A percentile compares a stretch with the other conserved stretches of the same genome.
phyloP scores from a whole-genome alignment of 2,797 vertebrate species.

The Coracias cyanogaster region DNA sequence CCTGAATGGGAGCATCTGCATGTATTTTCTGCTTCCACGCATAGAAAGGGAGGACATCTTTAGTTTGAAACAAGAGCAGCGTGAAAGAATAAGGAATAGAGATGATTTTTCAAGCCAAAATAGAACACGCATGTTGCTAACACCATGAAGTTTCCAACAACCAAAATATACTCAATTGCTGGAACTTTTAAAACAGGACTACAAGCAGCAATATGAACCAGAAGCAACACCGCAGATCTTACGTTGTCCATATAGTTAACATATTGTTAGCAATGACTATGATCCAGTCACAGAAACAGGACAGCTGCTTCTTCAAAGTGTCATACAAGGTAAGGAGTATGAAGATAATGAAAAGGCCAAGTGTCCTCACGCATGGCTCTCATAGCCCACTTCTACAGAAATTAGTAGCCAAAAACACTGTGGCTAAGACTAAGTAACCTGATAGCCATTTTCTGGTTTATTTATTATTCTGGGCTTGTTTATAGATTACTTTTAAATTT shows the following conservation, averaged over 20 bases:
- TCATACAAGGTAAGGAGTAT: too few relatives aligned
- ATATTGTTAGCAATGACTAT: background rate
- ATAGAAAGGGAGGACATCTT: background rate
- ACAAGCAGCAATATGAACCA: background rate
- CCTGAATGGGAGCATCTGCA: background rate
- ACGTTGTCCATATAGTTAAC: background rate
- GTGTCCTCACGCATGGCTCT: background rate
- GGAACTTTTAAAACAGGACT: background rate
- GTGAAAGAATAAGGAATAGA: background rate
- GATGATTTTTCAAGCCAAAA: background rate
- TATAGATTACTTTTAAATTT: background rate
- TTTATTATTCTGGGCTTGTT: background rate
- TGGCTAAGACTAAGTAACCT: background rate
- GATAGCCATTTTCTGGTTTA: background rate
- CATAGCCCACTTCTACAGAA: background rate
- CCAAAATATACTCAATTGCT: background rate
- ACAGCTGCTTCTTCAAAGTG: background rate
- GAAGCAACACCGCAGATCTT: background rate
- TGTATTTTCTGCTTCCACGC: background rate
- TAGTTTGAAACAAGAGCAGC: background rate
- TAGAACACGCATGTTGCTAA: background rate
- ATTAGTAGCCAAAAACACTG: background rate
- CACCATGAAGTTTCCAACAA: background rate
- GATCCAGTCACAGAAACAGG: background rate
- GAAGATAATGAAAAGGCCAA: background rate